A percentile compares a stretch with the other conserved stretches of the same genome.
phyloP scores from a whole-genome alignment of 92 coral and sea anemone species.

The Umimayanthus chanpuru region DNA sequence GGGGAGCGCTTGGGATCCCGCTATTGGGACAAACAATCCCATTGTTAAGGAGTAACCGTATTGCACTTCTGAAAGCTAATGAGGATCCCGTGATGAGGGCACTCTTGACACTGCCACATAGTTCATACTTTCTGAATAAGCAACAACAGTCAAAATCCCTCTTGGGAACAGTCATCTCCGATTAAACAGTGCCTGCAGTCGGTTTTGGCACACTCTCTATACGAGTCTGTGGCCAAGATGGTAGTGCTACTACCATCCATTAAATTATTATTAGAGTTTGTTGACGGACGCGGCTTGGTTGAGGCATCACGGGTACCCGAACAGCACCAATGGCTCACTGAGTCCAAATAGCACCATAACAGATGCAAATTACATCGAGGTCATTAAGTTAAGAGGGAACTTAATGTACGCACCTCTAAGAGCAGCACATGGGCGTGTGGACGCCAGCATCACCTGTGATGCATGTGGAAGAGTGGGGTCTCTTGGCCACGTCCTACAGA shows the following conservation, averaged over 20 bases:
- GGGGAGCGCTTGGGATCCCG: conserved; percentile 17
- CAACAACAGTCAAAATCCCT: neutral
- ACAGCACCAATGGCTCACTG: conserved; percentile 19
- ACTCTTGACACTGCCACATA: neutral
- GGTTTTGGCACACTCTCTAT: conserved; percentile 12
- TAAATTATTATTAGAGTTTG: no score
- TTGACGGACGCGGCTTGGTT: conserved; percentile 36
- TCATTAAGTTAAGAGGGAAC: conserved; percentile 40
- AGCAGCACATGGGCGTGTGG: conserved; percentile 33
- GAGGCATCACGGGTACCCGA: neutral
- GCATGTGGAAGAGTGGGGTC: conserved; percentile 35
- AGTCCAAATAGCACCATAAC: neutral
- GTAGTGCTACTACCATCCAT: no score
- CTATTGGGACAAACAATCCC: neutral
- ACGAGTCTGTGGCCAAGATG: no score
- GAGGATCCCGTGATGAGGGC: conserved; percentile 17
- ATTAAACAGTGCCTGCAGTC: conserved; percentile 12
- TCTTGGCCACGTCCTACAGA: conserved; percentile 49
- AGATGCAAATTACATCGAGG: conserved; percentile 43
- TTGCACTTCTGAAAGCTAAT: neutral
- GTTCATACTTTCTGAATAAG: neutral
- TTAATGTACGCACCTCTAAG: conserved; percentile 1
- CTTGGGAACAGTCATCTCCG: neutral
- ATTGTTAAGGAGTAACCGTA: neutral
- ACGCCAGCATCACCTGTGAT: conserved; percentile 11